Evolutionary conservation across 2,113 vertebrate species (phyloP).

Genomic region (Hippocampus comes): DNA sequence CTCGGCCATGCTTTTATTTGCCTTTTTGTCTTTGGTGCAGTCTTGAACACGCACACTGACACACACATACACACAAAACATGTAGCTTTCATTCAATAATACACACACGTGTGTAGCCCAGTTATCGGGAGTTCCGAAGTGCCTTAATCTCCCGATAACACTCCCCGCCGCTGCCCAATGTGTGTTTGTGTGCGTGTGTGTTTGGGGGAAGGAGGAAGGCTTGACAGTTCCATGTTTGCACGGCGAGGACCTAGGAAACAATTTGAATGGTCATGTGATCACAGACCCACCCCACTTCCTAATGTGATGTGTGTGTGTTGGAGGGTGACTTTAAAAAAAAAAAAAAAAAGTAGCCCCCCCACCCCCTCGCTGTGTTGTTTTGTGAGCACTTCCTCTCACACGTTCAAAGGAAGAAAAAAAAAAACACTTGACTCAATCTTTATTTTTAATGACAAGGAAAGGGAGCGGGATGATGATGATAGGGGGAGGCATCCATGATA

Average conservation of each 20-base stretch:
- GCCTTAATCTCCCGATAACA: conserved; percentile 77
- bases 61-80: conserved; percentile 26
- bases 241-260: conserved; percentile 52
- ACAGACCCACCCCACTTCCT: conserved; percentile 43
- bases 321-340: conserved; percentile 6
- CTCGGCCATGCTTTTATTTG: conserved; percentile 47
- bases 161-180: too few relatives aligned
- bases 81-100: conserved; percentile 45
- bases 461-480: conserved; percentile 45
- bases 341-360: conserved; percentile 1
- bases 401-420: conserved; percentile 18
- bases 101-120: conserved; percentile 32
- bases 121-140: conserved; percentile 79
- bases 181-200: conserved; percentile 8
- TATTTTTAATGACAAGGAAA: conserved; percentile 54
- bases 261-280: conserved; percentile 5
- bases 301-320: conserved; percentile 35
- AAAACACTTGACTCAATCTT: conserved; percentile 29
- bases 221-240: conserved; percentile 71
- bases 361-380: conserved; percentile 33
- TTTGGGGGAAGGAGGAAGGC: conserved; percentile 19
- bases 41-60: conserved; percentile 36
- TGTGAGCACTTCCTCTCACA: conserved; percentile 49
- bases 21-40: conserved; percentile 38
- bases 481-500: conserved; percentile 44